Conservation (phyloP, 2,888 invertebrate species). For the Acanthosepion esculentum region DNA sequence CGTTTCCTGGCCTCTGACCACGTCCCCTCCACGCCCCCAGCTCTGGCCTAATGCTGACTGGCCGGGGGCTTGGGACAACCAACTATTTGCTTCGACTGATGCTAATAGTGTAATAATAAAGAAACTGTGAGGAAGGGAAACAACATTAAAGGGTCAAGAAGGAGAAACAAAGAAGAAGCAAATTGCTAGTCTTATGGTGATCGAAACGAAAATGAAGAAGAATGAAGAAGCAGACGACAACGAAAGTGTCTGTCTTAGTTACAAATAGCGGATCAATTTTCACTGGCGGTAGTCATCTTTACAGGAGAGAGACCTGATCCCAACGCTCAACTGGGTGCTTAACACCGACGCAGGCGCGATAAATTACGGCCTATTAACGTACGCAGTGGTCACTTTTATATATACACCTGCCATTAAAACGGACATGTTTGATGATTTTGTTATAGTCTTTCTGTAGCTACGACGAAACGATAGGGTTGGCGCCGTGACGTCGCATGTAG, state of each 20-base stretch:
- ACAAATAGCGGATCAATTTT: conserved; percentile 16
- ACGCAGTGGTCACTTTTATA: conserved; percentile 1
- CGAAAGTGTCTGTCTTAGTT: background rate
- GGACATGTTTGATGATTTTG: conserved; percentile 1
- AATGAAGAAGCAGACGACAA: background rate
- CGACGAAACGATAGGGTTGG: background rate
- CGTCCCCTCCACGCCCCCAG: background rate
- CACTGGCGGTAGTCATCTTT: background rate
- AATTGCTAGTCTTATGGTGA: background rate
- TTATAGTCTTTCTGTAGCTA: background rate
- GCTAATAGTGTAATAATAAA: background rate
- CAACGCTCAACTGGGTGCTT: background rate
- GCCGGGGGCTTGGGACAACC: background rate
- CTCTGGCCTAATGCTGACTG: background rate
- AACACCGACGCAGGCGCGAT: background rate
- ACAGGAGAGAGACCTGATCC: background rate
- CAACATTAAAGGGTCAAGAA: background rate
- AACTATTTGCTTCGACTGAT: background rate
- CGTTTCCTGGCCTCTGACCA: background rate
- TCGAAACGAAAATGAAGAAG: background rate
- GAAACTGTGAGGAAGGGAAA: background rate
- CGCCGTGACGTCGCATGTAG: background rate
- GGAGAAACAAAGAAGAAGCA: background rate
- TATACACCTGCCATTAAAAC: background rate
- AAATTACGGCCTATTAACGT: conserved; percentile 15